Evolutionary conservation across 2,797 vertebrate species (phyloP), one percentile per base, ranked within the genome.

Genomic region (Pseudomugil gertrudae): DNA sequence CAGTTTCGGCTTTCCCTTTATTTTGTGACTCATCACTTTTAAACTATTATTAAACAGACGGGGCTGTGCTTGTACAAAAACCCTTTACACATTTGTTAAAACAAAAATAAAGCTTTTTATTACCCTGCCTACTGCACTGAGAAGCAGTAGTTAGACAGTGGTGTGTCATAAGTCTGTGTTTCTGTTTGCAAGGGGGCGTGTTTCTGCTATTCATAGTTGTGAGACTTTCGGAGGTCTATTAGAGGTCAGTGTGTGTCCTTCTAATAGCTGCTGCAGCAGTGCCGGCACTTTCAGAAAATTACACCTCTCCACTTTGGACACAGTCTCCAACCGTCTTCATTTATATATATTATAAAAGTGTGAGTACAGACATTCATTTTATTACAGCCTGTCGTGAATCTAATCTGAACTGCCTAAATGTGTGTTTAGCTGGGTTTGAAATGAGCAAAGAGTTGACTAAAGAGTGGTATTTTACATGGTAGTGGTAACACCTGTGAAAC

Each of bases 121-220:
- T 27, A 59, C 60, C 50, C 52, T 51, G 54, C 65, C 43, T 0
- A 13, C 45, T 57, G 66, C 0, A 13, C 27, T n/a, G 55, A 19
- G 4, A 63, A 57, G 29, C 54, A 51, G 21, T 66, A 73, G 69
- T 71, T 62, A 77, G 60, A 61, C 24, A 10, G 50, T 5, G 36
- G 52, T 15, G 79, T 67, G 66, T 78, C 66, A 54, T 57, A 66
- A 55, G 76, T 74, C 75, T 73, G 73, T 90, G 83, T 87, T 86
- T 82, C 84, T 89, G 80, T 89, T 85, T 79, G 71, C 57, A 65
- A 40, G 68, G 88, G 86, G 89, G 90, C 74, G 87, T 86, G 77
- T 81, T 64, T 78, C 69, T 85, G 81, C 93, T 94, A 93, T 94
- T 93, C 90, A 93, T 93, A 94, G 92, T 87, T 65, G 75, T 78